These are phyloP conservation scores for Lasius fuliginosus DNA, from an alignment of 2,888 invertebrate genomes.

Conservation along the genomic window DNA sequence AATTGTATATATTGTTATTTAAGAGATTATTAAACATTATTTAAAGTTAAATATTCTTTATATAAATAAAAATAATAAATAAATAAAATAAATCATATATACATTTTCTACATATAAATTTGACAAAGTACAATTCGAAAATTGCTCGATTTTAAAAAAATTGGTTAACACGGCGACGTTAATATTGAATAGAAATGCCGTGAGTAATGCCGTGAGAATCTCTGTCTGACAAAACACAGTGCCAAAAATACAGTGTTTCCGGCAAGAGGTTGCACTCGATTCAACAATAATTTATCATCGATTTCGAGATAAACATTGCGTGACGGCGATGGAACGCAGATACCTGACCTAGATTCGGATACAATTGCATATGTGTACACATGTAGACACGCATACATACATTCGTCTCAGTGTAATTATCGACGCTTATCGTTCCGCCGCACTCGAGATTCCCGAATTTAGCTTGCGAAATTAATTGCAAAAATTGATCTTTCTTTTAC, in stretches of 20 bases:
- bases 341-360: conserved; percentile 57
- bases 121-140: neutral
- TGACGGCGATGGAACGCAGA: conserved; percentile 55
- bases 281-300: conserved; percentile 56
- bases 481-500: conserved; percentile 44
- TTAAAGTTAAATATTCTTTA: neutral
- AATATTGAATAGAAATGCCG: conserved; percentile 14
- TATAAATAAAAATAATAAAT: neutral
- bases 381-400: conserved; percentile 22
- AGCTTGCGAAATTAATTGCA: conserved; percentile 55
- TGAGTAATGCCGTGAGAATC: conserved; percentile 29
- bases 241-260: conserved; percentile 46
- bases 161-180: neutral
- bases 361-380: conserved; percentile 44
- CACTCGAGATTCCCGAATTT: conserved; percentile 50
- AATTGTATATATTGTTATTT: neutral
- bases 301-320: conserved; percentile 61
- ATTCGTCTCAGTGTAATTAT: conserved; percentile 42
- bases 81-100: neutral
- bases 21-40: neutral
- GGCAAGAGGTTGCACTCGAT: conserved; percentile 46
- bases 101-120: neutral
- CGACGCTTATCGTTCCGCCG: conserved; percentile 48
- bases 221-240: conserved; percentile 10
- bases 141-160: neutral